Base-by-base conservation (phyloP, 2,797 vertebrate species). In the Clarias platycephalus region DNA sequence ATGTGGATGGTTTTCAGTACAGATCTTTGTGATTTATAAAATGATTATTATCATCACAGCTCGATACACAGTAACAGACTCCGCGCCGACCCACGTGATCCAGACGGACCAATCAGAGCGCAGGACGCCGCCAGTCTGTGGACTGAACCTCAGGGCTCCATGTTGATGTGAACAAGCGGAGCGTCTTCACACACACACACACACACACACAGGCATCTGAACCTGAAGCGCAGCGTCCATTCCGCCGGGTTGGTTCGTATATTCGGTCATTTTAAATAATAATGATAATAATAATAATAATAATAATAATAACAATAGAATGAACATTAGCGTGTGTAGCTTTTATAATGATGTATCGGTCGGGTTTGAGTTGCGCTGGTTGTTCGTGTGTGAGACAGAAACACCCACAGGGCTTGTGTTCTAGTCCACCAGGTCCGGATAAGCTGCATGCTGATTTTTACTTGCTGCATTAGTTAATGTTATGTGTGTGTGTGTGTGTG, bases 51-150 rank as follows among this genome's bases (percentile, higher is more conserved):
- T 15, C 31, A 31, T 28, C 12, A 31, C 13, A 66, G n/a, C 49
- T 55, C n/a, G 13, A 16, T 0, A 74, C 18, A 44, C 55, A 15
- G 75, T 10, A 77, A 20, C 58, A 44, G 77, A 5, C 37, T 26
- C 44, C 53, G 44, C 62, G 7, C 60, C 18, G 4, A 28, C 24
- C n/a, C 86, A 89, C 26, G 84, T 88, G 86, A 86, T 63, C 58
- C 20, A 5, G 37, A 24, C 55, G 24, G 62, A 28, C 88, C 58
- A 90, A 90, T 87, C 85, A 83, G 83, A 83, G 34, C 77, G 1
- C n/a, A 28, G 62, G 72, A 64, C 78, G 62, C 83, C 16, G 1
- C 2, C 24, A 64, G 67, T 31, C 67, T n/a, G 8, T 68, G 63
- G 64, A 80, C 77, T 68, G 70, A 62, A 34, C 64, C 10, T 70